Evolutionary conservation across 2,797 vertebrate species (phyloP).

Genomic region (Margarornis squamiger): DNA sequence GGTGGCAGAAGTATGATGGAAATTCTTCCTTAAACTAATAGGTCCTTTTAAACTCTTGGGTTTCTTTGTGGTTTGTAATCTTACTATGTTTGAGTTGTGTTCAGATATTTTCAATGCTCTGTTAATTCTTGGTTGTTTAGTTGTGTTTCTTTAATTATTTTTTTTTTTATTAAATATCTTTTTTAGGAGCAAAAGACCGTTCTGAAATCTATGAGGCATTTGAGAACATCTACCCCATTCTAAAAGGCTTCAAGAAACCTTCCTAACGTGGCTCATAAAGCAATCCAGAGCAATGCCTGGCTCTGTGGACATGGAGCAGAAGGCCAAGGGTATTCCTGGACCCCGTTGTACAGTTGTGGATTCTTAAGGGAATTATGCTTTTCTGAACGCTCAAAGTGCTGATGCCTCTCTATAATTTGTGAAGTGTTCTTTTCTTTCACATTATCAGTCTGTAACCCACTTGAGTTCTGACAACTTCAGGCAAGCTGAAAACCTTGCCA

Average conservation of each 20-base stretch:
- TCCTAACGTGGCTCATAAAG: constrained; percentile 11
- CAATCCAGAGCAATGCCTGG: background rate
- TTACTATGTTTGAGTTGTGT: background rate
- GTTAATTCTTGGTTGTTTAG: background rate
- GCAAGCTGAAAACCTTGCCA: background rate
- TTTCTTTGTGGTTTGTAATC: background rate
- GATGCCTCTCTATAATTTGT: background rate
- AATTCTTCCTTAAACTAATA: background rate
- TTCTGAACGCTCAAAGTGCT: background rate
- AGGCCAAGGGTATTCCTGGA: background rate
- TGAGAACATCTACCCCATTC: constrained; percentile 97
- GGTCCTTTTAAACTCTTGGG: background rate
- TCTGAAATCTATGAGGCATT: constrained; percentile 95
- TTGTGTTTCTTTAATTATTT: background rate
- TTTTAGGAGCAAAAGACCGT: constrained; percentile 93
- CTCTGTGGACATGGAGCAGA: background rate
- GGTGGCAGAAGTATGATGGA: background rate
- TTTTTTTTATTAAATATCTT: background rate
- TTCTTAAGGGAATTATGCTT: background rate
- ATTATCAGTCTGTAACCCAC: background rate
- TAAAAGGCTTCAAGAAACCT: constrained; percentile 91
- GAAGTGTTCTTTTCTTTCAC: background rate
- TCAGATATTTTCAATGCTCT: background rate
- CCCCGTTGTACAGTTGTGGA: rapidly evolving
- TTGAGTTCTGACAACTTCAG: background rate